These are phyloP conservation scores for Anableps anableps DNA, from an alignment of 2,797 vertebrate genomes.

Conservation along the genomic window DNA sequence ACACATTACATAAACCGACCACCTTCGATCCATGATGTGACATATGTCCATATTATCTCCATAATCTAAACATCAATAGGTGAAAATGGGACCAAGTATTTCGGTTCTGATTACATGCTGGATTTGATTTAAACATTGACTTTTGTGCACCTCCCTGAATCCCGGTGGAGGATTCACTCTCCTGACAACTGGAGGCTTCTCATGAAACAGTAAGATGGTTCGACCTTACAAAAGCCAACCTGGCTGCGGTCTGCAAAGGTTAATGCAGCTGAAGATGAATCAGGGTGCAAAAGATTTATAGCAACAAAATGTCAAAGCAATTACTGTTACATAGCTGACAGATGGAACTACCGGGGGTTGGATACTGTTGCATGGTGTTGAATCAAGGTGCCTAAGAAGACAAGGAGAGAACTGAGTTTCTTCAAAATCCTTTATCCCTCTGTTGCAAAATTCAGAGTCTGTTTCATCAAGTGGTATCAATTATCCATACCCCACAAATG, in stretches of 20 bases:
- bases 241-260: conserved; percentile 54
- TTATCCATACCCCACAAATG: neutral
- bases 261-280: conserved; percentile 42
- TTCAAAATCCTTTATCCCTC: neutral
- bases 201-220: conserved; percentile 5
- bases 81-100: neutral
- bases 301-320: conserved; percentile 64
- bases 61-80: neutral
- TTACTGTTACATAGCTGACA: conserved; percentile 47
- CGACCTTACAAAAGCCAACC: conserved; percentile 21
- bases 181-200: conserved; percentile 27
- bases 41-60: neutral
- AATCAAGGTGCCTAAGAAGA: conserved; percentile 10
- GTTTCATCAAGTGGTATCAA: neutral
- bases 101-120: neutral
- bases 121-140: conserved; percentile 26
- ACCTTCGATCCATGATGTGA: neutral
- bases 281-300: conserved; percentile 22
- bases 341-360: conserved; percentile 16
- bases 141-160: neutral
- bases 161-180: conserved; percentile 9
- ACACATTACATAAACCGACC: neutral
- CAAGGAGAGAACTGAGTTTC: neutral
- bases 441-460: neutral
- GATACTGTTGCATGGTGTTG: conserved; percentile 1